These are phyloP conservation scores for Cyphomyrus plagiostoma DNA, from an alignment of 2,113 vertebrate genomes.

Conservation along the genomic window DNA sequence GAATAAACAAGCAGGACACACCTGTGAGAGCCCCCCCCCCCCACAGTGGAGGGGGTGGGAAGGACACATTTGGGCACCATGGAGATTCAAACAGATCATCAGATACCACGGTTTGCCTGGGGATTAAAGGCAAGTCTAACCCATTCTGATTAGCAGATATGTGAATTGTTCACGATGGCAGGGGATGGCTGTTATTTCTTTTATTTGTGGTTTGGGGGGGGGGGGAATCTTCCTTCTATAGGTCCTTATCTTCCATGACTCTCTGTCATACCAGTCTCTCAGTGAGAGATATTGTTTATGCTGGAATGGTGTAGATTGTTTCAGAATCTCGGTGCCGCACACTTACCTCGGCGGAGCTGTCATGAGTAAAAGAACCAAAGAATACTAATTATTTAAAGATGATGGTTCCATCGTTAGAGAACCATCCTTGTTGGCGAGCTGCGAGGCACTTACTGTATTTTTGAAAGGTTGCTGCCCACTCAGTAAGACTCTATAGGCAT, in stretches of 20 bases:
- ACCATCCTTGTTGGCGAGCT: neutral
- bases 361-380: neutral
- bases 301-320: neutral
- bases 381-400: neutral
- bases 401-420: neutral
- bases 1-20: neutral
- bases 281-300: neutral
- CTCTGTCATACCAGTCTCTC: neutral
- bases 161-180: neutral
- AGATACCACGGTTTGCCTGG: neutral
- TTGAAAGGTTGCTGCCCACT: neutral
- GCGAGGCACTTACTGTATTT: neutral
- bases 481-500: neutral
- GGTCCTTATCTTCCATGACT: neutral
- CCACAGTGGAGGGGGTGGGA: neutral
- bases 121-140: constrained; percentile 32
- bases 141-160: constrained; percentile 21
- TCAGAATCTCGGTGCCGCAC: neutral
- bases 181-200: neutral
- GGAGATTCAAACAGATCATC: neutral
- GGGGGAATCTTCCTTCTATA: too few relatives aligned
- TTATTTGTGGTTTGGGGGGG: neutral
- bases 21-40: neutral
- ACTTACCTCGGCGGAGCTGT: neutral
- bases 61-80: neutral